Conservation (phyloP, 2,113 vertebrate genomes). For the Pipa parva region DNA sequence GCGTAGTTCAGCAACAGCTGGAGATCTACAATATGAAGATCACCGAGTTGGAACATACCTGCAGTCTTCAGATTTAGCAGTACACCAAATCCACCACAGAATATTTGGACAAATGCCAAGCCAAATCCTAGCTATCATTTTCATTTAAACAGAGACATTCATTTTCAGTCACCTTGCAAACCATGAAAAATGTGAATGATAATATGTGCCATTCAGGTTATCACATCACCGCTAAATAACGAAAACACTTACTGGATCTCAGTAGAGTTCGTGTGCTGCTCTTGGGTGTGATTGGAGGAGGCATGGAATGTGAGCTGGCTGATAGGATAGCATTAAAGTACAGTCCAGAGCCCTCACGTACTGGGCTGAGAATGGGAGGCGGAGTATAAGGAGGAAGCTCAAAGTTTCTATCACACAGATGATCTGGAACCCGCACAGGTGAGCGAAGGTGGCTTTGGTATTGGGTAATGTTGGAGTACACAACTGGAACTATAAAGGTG, state of each 20-base stretch:
- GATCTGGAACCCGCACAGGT: conserved; percentile 82
- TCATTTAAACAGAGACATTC: too few species aligned
- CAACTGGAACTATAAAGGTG: conserved; percentile 82
- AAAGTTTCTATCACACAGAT: conserved; percentile 72
- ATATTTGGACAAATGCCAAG: too few species aligned
- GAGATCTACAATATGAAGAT: too few species aligned
- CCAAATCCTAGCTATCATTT: too few species aligned
- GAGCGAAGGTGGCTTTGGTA: conserved; percentile 97
- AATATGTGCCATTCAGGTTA: too few species aligned
- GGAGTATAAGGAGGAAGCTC: conserved; percentile 92
- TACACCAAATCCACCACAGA: too few species aligned
- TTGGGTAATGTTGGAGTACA: conserved; percentile 88
- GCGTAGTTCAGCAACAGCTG: too few species aligned
- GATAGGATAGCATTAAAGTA: conserved; percentile 96
- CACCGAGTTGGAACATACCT: too few species aligned
- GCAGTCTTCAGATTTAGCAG: too few species aligned
- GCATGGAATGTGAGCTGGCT: conserved; percentile 65
- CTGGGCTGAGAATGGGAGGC: conserved; percentile 94
- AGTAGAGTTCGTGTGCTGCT: conserved; percentile 87
- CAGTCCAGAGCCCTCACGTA: conserved; percentile 91
- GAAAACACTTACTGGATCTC: conserved; percentile 81
- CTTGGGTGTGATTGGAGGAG: conserved; percentile 86
- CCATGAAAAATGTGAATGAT: too few species aligned
- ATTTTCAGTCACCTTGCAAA: too few species aligned
- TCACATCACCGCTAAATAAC: too few species aligned